phyloP scores from a whole-genome alignment of 2,113 vertebrate species.

The Lichenostomus cassidix region DNA sequence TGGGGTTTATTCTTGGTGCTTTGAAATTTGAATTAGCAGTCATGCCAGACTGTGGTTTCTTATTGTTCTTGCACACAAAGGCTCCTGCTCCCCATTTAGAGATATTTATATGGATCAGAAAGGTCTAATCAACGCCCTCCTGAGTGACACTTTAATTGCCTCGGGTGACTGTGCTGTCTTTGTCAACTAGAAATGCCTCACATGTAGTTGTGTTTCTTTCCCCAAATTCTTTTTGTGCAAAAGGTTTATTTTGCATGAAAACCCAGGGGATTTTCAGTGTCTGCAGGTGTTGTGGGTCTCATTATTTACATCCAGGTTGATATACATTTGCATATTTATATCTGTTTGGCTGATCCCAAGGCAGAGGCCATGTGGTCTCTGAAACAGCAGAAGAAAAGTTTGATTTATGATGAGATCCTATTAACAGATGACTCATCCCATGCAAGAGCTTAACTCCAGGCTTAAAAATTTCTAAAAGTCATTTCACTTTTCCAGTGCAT shows the following conservation, averaged over 20 bases:
- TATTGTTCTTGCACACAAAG: conserved; percentile 36
- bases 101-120: background rate
- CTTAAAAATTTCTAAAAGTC: background rate
- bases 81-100: conserved; percentile 27
- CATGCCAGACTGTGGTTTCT: conserved; percentile 20
- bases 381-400: background rate
- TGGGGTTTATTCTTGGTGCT: conserved; percentile 24
- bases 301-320: background rate
- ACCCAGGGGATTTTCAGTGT: background rate
- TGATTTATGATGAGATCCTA: background rate
- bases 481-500: background rate
- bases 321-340: background rate
- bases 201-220: background rate
- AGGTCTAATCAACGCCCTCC: conserved; percentile 30
- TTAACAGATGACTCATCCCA: background rate
- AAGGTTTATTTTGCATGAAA: background rate
- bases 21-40: conserved; percentile 50
- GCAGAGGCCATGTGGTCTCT: background rate
- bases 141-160: conserved; percentile 16
- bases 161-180: background rate
- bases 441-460: background rate
- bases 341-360: background rate
- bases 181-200: conserved; percentile 14
- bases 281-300: background rate
- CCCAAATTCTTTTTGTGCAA: background rate